phyloP scores from a whole-genome alignment of 2,888 invertebrate species.

The Carterocephalus palaemon region DNA sequence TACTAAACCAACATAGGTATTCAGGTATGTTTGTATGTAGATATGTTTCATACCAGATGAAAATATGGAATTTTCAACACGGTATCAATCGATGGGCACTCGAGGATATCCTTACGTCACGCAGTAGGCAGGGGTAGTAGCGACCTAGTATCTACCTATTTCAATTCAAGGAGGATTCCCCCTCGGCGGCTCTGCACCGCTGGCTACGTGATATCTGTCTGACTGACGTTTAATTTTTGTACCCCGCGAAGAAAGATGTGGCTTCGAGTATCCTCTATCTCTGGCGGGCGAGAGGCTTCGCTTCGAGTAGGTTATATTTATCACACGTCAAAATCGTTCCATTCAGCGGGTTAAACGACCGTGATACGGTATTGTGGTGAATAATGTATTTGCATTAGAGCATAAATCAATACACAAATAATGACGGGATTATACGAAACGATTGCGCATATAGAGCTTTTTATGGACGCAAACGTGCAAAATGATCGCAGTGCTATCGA shows the following conservation, averaged over 20 bases:
- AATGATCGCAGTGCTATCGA: slow-evolving; percentile 3
- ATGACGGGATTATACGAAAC: background rate
- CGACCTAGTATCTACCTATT: too few species aligned
- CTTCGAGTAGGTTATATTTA: slow-evolving; percentile 31
- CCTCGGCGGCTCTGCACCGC: slow-evolving; percentile 53
- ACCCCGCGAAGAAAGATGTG: slow-evolving; percentile 33
- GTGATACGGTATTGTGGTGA: slow-evolving; percentile 2
- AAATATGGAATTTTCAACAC: too few species aligned
- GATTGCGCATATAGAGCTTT: slow-evolving; percentile 11
- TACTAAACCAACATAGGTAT: too few species aligned
- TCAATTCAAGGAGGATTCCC: slow-evolving; percentile 56
- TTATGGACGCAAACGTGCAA: slow-evolving; percentile 7
- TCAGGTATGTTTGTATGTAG: too few species aligned
- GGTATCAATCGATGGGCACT: slow-evolving; percentile 52
- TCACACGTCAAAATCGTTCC: slow-evolving; percentile 28
- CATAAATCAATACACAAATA: slow-evolving; percentile 6
- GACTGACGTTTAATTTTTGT: slow-evolving; percentile 68
- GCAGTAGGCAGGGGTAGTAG: too few species aligned
- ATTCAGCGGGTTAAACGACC: slow-evolving; percentile 26
- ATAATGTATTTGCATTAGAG: slow-evolving; percentile 2
- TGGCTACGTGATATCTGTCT: slow-evolving; percentile 58
- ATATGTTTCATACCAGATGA: too few species aligned
- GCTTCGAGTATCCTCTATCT: background rate
- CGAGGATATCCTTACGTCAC: too few species aligned
- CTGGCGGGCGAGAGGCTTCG: slow-evolving; percentile 5